Percentiles rank a stretch among this genome's conserved stretches.
Evolutionary conservation across 1,140 invertebrate species (phyloP).

Genomic region (Anoplophora glabripennis): DNA sequence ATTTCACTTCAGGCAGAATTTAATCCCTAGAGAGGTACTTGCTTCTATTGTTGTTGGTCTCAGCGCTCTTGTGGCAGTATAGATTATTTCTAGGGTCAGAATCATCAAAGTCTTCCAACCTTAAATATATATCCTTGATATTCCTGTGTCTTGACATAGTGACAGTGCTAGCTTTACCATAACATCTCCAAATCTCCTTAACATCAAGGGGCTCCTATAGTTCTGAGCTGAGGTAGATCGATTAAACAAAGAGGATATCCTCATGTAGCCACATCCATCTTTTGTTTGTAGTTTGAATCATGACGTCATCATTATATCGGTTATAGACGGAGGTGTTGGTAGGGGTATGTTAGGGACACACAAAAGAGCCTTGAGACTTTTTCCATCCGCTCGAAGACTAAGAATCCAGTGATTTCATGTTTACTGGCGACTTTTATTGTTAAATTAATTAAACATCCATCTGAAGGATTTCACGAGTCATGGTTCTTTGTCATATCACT

Average conservation of each 20-base stretch:
- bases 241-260: conserved; percentile 39
- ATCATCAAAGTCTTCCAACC: no score
- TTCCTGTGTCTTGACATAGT: no score
- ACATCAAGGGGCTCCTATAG: conserved; percentile 9
- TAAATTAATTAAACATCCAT: no score
- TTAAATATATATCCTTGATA: no score
- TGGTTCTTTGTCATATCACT: no score
- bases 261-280: conserved; percentile 34
- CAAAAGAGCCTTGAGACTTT: conserved; percentile 20
- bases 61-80: no score
- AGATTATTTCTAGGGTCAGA: no score
- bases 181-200: neutral
- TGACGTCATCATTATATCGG: conserved; percentile 42
- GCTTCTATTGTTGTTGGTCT: no score
- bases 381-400: neutral
- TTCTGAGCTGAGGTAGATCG: conserved; percentile 3
- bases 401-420: conserved; percentile 2
- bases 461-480: no score
- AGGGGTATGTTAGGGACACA: conserved; percentile 42
- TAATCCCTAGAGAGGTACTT: no score
- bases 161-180: conserved; percentile 13
- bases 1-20: no score
- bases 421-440: neutral
- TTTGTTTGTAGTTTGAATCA: conserved; percentile 38
- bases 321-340: conserved; percentile 46